Evolutionary conservation across 2,888 invertebrate species (phyloP).

Genomic region (Mimas tiliae): DNA sequence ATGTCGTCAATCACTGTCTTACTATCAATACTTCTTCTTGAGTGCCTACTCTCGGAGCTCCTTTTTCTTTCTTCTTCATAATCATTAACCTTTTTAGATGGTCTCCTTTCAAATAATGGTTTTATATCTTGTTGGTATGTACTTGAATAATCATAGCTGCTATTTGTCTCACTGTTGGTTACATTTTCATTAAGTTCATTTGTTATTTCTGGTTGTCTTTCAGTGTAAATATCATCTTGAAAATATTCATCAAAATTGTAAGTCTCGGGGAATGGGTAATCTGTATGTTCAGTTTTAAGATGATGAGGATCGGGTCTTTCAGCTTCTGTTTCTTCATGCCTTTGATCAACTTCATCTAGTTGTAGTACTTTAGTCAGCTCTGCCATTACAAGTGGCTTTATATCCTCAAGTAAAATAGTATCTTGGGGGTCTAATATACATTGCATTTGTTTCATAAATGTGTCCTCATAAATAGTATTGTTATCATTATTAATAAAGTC

Average conservation of each 20-base stretch:
- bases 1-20: slow-evolving; percentile 40
- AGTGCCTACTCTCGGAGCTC: slow-evolving; percentile 33
- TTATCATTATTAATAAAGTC: slow-evolving; percentile 86
- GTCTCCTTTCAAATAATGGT: slow-evolving; percentile 58
- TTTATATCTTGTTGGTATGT: slow-evolving; percentile 38
- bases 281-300: slow-evolving; percentile 41
- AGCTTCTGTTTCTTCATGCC: slow-evolving; percentile 40
- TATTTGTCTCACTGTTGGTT: slow-evolving; percentile 18
- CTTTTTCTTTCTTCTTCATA: slow-evolving; percentile 39
- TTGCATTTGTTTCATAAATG: slow-evolving; percentile 89
- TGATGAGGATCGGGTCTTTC: slow-evolving; percentile 43
- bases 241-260: slow-evolving; percentile 43
- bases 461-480: slow-evolving; percentile 87
- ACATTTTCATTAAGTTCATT: slow-evolving; percentile 32
- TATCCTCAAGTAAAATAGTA: slow-evolving; percentile 81
- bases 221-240: slow-evolving; percentile 43
- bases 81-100: slow-evolving; percentile 40
- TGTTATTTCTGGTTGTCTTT: slow-evolving; percentile 36
- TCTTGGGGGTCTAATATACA: slow-evolving; percentile 85
- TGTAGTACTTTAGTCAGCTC: slow-evolving; percentile 85
- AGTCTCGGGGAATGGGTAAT: slow-evolving; percentile 42
- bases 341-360: slow-evolving; percentile 65
- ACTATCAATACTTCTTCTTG: slow-evolving; percentile 48
- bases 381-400: slow-evolving; percentile 85
- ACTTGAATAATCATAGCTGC: slow-evolving; percentile 28